These are phyloP conservation scores for Tyria jacobaeae DNA, from an alignment of 2,888 invertebrate genomes.

Conservation along the genomic window DNA sequence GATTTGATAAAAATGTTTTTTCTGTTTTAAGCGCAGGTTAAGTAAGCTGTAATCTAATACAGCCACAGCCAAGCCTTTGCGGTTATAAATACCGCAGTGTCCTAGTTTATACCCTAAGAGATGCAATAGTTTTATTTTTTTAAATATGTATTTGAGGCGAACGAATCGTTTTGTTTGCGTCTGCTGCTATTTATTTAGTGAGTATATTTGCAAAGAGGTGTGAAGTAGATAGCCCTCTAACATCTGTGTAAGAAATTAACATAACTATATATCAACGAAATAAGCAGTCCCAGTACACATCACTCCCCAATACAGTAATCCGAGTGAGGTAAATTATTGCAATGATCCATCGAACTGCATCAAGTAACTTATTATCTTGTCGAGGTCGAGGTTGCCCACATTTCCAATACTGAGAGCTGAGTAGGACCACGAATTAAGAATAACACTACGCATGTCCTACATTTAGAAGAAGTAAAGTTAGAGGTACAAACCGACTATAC, in stretches of 20 bases:
- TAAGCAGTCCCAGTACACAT: not conserved
- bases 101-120: constrained; percentile 62
- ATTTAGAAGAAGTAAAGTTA: too few relatives aligned
- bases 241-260: not conserved
- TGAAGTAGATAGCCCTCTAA: not conserved
- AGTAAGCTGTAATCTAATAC: constrained; percentile 70
- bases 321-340: not conserved
- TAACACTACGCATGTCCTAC: too few relatives aligned
- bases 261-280: not conserved
- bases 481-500: too few relatives aligned
- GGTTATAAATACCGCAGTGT: constrained; percentile 66
- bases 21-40: constrained; percentile 61
- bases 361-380: too few relatives aligned
- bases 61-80: constrained; percentile 61
- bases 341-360: too few relatives aligned
- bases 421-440: too few relatives aligned
- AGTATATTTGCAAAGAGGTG: too few relatives aligned
- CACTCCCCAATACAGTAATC: not conserved
- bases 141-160: constrained; percentile 46
- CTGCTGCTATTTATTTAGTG: not conserved
- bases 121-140: constrained; percentile 46
- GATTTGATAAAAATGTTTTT: constrained; percentile 51
- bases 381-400: too few relatives aligned
- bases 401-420: too few relatives aligned
- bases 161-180: constrained; percentile 23